phyloP scores from a whole-genome alignment of 2,797 vertebrate species.

The Streptopelia turtur region DNA sequence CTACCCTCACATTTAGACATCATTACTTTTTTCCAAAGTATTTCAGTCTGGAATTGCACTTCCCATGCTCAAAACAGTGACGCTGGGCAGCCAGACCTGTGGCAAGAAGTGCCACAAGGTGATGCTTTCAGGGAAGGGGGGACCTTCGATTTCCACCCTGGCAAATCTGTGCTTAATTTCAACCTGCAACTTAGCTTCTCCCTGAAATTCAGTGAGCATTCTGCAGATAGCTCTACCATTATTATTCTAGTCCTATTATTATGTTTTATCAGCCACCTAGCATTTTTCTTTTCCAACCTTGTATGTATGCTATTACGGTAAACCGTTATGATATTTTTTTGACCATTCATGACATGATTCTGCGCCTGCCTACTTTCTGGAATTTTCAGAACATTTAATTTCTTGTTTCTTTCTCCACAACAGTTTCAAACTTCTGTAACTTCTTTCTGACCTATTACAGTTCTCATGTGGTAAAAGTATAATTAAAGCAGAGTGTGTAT shows the following conservation, averaged over 20 bases:
- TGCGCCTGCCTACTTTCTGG: background rate
- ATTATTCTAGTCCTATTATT: background rate
- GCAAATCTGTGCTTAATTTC: background rate
- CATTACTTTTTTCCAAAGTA: background rate
- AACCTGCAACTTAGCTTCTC: background rate
- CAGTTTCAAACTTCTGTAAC: background rate
- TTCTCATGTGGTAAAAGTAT: background rate
- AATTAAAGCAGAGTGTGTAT: background rate
- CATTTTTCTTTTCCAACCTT: background rate
- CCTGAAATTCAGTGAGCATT: background rate
- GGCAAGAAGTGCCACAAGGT: rapidly evolving
- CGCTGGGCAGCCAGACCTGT: background rate
- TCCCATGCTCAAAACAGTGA: background rate
- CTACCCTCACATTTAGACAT: background rate
- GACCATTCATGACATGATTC: background rate
- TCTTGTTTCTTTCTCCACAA: background rate
- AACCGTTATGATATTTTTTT: background rate
- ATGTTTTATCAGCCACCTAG: background rate
- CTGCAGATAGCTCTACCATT: background rate
- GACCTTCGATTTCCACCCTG: background rate
- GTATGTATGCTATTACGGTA: background rate
- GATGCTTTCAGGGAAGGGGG: background rate
- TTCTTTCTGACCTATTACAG: background rate
- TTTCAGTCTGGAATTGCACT: background rate
- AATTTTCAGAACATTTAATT: background rate